Percentiles rank a stretch among this genome's conserved stretches.
These are phyloP conservation scores for Channa maculata DNA, from an alignment of 2,113 vertebrate species.

Conservation along the genomic window DNA sequence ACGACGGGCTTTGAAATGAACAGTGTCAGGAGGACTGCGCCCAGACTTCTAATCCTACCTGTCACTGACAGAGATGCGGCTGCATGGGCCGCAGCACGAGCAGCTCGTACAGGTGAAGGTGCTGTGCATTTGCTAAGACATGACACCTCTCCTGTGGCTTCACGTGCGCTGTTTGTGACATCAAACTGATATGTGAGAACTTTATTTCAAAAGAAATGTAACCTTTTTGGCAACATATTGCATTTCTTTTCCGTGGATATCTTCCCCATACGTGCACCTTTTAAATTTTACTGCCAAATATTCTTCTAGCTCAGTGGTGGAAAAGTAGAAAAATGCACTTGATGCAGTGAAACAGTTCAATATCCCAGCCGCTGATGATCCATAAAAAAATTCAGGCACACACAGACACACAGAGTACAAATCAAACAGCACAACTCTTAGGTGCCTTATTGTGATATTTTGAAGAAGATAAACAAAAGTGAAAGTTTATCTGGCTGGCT, in stretches of 20 bases:
- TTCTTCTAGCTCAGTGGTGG: too few relatives aligned
- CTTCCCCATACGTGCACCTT: too few relatives aligned
- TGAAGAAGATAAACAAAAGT: constrained; percentile 7
- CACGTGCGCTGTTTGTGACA: neutral
- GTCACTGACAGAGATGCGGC: constrained; percentile 52
- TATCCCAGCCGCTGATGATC: neutral
- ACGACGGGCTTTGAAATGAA: constrained; percentile 73
- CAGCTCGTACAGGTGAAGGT: constrained; percentile 36
- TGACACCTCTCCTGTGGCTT: neutral
- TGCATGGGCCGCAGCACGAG: neutral
- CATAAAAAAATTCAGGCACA: neutral
- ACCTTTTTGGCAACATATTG: too few relatives aligned
- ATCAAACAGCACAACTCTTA: neutral
- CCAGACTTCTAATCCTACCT: constrained; percentile 72
- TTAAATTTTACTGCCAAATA: too few relatives aligned
- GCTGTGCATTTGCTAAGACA: constrained; percentile 20
- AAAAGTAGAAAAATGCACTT: too few relatives aligned
- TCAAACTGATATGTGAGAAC: too few relatives aligned
- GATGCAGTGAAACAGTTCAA: too few relatives aligned
- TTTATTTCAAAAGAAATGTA: too few relatives aligned
- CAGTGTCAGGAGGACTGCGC: constrained; percentile 77
- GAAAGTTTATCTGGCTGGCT: constrained; percentile 6
- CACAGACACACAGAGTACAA: too few relatives aligned
- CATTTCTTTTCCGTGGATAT: too few relatives aligned
- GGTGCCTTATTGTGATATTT: neutral